phyloP scores from a whole-genome alignment of 2,888 invertebrate species.

The Acleris emargana region DNA sequence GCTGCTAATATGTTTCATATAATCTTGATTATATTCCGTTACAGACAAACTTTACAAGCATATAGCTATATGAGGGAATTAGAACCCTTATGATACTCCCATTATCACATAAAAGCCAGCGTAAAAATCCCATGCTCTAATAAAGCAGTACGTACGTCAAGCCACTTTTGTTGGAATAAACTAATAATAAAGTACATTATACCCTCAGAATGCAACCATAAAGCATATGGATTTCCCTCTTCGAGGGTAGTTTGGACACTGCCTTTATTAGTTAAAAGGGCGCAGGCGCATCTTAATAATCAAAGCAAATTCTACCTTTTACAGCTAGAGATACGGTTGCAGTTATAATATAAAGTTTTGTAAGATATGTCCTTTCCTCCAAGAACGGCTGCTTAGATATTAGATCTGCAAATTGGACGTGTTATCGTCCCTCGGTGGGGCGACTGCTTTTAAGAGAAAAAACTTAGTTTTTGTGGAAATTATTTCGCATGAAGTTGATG shows the following conservation, averaged over 20 bases:
- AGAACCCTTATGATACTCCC: neutral
- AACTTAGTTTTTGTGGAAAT: constrained; percentile 1
- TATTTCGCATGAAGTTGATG: too few relatives aligned
- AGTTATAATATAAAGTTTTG: too few relatives aligned
- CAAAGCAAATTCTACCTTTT: too few relatives aligned
- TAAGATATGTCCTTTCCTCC: too few relatives aligned
- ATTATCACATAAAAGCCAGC: constrained; percentile 8
- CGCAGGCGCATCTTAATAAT: too few relatives aligned
- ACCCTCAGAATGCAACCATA: constrained; percentile 49
- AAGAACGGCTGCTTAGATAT: constrained; percentile 54
- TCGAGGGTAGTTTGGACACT: neutral
- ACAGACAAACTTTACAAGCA: too few relatives aligned
- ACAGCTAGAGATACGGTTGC: too few relatives aligned
- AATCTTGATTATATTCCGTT: too few relatives aligned
- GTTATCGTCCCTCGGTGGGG: constrained; percentile 59
- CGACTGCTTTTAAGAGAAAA: constrained; percentile 42
- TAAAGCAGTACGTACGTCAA: constrained; percentile 28
- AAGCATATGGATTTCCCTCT: constrained; percentile 56
- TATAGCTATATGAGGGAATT: too few relatives aligned
- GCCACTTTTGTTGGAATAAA: constrained; percentile 25
- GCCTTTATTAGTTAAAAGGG: too few relatives aligned
- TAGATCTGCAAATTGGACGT: constrained; percentile 78
- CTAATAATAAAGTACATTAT: constrained; percentile 35
- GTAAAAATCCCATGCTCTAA: constrained; percentile 10
- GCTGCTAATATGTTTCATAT: too few relatives aligned